These are phyloP conservation scores for Heliothis subflexa DNA, from an alignment of 1,140 invertebrate species.

Conservation along the genomic window DNA sequence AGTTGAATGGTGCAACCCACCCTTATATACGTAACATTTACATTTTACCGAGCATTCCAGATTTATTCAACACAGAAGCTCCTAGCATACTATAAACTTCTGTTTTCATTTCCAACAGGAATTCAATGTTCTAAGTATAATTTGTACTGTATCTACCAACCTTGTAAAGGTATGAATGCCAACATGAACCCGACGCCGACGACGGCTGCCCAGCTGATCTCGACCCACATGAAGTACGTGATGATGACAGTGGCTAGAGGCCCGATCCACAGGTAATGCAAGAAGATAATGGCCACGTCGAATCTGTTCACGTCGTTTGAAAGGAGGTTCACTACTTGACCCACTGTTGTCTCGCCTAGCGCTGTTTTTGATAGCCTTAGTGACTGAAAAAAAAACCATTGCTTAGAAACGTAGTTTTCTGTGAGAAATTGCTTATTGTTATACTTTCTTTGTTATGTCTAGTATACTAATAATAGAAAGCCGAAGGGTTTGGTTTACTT, in stretches of 20 bases:
- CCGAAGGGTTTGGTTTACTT: no score
- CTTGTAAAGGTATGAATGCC: slow-evolving; percentile 94
- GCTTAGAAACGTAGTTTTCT: no score
- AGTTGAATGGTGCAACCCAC: no score
- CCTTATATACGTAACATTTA: no score
- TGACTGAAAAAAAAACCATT: slow-evolving; percentile 78
- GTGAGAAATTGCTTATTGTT: no score
- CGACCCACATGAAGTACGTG: slow-evolving; percentile 91
- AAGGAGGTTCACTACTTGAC: slow-evolving; percentile 96
- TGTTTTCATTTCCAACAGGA: no score
- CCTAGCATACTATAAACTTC: no score
- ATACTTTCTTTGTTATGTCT: no score
- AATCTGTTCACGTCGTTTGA: slow-evolving; percentile 95
- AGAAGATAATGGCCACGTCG: slow-evolving; percentile 89
- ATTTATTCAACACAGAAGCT: no score
- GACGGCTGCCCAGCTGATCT: slow-evolving; percentile 91
- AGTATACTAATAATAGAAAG: no score
- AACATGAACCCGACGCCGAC: slow-evolving; percentile 93
- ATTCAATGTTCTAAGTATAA: background rate
- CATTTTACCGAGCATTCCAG: no score
- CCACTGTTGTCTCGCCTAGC: slow-evolving; percentile 92
- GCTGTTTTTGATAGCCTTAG: slow-evolving; percentile 90
- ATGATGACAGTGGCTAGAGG: slow-evolving; percentile 92
- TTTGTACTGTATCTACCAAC: slow-evolving; percentile 71
- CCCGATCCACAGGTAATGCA: slow-evolving; percentile 93